Evolutionary conservation across 2,113 vertebrate genomes (phyloP).

Genomic region (Mystacornis crossleyi): DNA sequence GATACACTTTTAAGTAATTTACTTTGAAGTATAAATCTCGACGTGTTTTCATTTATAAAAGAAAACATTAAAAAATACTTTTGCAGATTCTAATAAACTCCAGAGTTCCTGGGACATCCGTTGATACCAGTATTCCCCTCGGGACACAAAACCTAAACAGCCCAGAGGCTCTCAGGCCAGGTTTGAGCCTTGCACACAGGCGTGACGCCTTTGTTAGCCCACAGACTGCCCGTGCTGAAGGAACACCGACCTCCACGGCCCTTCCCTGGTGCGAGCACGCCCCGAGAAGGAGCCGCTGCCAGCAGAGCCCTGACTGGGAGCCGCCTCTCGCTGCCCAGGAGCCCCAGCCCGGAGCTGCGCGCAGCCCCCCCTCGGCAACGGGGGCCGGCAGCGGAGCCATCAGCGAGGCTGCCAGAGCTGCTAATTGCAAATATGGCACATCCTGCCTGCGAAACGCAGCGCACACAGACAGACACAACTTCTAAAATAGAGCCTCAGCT

Average conservation of each 20-base stretch:
- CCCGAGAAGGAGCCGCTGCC: not conserved
- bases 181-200: not conserved
- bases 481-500: constrained; percentile 62
- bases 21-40: not conserved
- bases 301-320: not conserved
- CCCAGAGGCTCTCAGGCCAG: not conserved
- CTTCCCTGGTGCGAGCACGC: not conserved
- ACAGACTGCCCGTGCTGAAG: fast-evolving
- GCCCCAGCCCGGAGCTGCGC: not conserved
- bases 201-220: not conserved
- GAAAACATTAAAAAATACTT: not conserved
- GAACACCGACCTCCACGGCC: not conserved
- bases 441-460: constrained; percentile 55
- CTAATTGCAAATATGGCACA: constrained; percentile 65
- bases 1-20: not conserved
- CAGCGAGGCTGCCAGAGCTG: constrained; percentile 52
- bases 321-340: not conserved
- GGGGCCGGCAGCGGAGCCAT: not conserved
- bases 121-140: not conserved
- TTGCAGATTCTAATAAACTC: not conserved
- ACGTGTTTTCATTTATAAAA: not conserved
- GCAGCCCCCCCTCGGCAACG: not conserved
- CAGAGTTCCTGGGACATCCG: fast-evolving
- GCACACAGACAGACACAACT: constrained; percentile 65
- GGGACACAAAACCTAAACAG: fast-evolving